A percentile compares a stretch with the other conserved stretches of the same genome.
phyloP scores from a whole-genome alignment of 2,888 invertebrate genomes.

The Eupsilia transversa region DNA sequence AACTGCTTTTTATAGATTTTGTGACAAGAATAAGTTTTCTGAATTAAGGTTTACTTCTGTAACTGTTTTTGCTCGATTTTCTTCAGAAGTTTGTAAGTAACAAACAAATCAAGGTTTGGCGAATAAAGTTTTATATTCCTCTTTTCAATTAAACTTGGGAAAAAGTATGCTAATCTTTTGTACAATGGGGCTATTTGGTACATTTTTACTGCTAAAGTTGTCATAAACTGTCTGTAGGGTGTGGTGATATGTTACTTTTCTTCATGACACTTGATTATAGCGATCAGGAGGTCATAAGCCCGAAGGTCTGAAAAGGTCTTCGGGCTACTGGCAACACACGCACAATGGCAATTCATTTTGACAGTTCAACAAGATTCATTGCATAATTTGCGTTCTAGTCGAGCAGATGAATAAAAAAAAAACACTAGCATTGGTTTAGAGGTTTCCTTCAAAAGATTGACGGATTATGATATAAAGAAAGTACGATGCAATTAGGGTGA shows the following conservation, averaged over 20 bases:
- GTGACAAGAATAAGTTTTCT: conserved; percentile 40
- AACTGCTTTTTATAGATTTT: conserved; percentile 37
- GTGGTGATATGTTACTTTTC: conserved; percentile 13
- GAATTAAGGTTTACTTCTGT: conserved; percentile 35
- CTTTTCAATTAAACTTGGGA: conserved; percentile 25
- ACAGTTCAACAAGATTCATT: too few species aligned
- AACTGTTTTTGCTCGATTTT: conserved; percentile 34
- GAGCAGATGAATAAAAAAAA: too few species aligned
- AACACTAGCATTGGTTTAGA: too few species aligned
- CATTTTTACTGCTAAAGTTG: conserved; percentile 13
- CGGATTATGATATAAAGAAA: too few species aligned
- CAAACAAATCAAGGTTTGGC: conserved; percentile 35
- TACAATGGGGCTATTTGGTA: conserved; percentile 19
- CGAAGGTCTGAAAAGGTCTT: too few species aligned
- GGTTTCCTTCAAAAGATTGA: too few species aligned
- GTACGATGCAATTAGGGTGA: too few species aligned
- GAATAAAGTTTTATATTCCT: conserved; percentile 36
- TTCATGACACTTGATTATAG: neutral
- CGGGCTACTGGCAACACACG: too few species aligned
- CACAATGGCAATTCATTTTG: too few species aligned
- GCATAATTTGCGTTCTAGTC: too few species aligned
- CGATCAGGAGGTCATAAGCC: neutral
- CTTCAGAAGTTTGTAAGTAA: conserved; percentile 33
- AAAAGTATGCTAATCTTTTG: conserved; percentile 37
- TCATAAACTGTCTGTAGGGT: neutral